Conservation (phyloP, 1,140 invertebrate species). For the Drosophila azteca region DNA sequence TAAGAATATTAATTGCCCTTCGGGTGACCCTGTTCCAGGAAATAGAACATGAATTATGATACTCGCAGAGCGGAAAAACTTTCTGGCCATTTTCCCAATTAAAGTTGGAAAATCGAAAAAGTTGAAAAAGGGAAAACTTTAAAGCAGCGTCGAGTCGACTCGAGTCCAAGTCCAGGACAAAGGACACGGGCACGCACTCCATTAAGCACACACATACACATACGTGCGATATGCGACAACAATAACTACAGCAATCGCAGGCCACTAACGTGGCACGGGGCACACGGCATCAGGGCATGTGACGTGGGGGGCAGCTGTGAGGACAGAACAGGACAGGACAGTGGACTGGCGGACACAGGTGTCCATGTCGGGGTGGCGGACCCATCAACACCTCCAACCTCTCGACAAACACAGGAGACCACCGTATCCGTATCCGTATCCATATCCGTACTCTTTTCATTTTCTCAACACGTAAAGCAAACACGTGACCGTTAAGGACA, state of each 20-base stretch:
- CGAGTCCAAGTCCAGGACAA: constrained; percentile 26
- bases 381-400: constrained; percentile 71
- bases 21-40: constrained; percentile 49
- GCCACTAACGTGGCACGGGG: constrained; percentile 66
- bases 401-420: constrained; percentile 2
- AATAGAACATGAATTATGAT: constrained; percentile 78
- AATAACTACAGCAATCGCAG: constrained; percentile 67
- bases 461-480: constrained; percentile 81
- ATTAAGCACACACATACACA: constrained; percentile 29
- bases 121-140: constrained; percentile 54
- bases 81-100: constrained; percentile 59
- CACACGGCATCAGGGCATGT: not conserved
- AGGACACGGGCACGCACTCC: constrained; percentile 65
- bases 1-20: constrained; percentile 83
- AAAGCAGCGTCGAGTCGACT: constrained; percentile 25
- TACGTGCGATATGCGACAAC: constrained; percentile 54
- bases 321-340: not conserved
- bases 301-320: constrained; percentile 1
- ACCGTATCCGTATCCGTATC: too few relatives aligned
- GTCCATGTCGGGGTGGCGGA: constrained; percentile 69
- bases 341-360: constrained; percentile 59
- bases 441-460: constrained; percentile 64
- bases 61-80: constrained; percentile 57
- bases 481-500: constrained; percentile 81
- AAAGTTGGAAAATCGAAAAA: constrained; percentile 79